These are phyloP conservation scores for Leptodactylus fuscus DNA, from an alignment of 2,113 vertebrate species.

Conservation along the genomic window DNA sequence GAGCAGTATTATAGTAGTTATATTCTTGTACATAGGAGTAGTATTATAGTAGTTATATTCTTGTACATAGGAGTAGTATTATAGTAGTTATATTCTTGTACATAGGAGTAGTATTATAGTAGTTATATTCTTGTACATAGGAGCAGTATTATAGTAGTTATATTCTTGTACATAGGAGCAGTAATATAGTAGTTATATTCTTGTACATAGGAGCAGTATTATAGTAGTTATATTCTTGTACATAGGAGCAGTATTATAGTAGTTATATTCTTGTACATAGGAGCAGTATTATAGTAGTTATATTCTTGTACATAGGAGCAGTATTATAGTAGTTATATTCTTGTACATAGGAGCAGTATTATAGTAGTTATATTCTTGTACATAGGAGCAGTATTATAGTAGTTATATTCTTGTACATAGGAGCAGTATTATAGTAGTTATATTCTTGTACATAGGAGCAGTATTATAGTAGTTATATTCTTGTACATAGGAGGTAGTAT, in stretches of 20 bases:
- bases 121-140: conserved; percentile 17
- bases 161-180: neutral
- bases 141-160: neutral
- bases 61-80: too few species aligned
- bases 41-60: conserved; percentile 16
- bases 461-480: too few species aligned
- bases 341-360: too few species aligned
- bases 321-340: neutral
- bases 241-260: neutral
- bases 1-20: neutral
- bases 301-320: neutral
- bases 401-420: too few species aligned
- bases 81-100: too few species aligned
- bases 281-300: neutral
- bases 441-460: too few species aligned
- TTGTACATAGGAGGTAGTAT: too few species aligned
- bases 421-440: too few species aligned
- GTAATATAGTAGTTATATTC: conserved; percentile 2
- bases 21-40: neutral
- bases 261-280: neutral
- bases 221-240: conserved; percentile 1
- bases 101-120: neutral
- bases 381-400: too few species aligned
- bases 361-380: too few species aligned
- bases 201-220: neutral